These are phyloP conservation scores for Physella acuta DNA, from an alignment of 1,140 invertebrate genomes.

Conservation along the genomic window DNA sequence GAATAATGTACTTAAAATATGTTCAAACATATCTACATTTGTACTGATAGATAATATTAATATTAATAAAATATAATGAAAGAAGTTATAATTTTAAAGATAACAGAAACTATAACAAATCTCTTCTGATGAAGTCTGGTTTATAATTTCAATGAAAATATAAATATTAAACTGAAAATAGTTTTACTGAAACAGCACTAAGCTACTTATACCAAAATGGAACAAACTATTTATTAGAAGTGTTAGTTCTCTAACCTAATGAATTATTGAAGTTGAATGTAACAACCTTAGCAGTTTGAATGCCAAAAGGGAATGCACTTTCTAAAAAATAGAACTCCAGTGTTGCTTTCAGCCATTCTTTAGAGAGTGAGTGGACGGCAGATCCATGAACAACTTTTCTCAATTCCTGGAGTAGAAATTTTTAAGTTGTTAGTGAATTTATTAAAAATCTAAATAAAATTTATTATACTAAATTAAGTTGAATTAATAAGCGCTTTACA, in stretches of 20 bases:
- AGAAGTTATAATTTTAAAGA: background rate
- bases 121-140: background rate
- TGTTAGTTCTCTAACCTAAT: too few species aligned
- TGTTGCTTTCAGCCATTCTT: conserved; percentile 40
- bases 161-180: background rate
- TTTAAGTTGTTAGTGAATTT: background rate
- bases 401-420: conserved; percentile 31
- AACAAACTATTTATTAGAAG: background rate
- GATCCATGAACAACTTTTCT: conserved; percentile 37
- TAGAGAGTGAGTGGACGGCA: conserved; percentile 36
- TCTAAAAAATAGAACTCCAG: conserved; percentile 36
- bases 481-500: background rate
- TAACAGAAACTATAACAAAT: background rate
- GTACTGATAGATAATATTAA: background rate
- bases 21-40: background rate
- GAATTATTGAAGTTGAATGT: too few species aligned
- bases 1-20: background rate
- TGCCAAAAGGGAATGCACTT: conserved; percentile 40
- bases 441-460: background rate
- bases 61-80: background rate
- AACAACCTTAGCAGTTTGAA: conserved; percentile 40
- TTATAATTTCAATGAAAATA: background rate
- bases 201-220: background rate
- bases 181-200: background rate
- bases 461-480: background rate